Conservation (phyloP, 2,888 invertebrate genomes). For the Megastigmus dorsalis region DNA sequence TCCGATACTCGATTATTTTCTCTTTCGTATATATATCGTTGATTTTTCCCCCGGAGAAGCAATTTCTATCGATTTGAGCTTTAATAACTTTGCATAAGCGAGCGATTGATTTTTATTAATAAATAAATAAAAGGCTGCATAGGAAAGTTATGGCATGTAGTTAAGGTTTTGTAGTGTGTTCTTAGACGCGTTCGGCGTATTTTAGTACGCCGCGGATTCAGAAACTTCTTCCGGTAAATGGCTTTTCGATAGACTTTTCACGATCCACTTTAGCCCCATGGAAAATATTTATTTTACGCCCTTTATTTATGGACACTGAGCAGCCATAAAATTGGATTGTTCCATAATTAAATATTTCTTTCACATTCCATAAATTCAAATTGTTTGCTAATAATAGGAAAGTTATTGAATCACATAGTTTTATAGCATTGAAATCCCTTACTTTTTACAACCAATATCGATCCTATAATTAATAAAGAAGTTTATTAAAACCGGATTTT, state of each 20-base stretch:
- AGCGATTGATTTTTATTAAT: too few species aligned
- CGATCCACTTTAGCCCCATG: neutral
- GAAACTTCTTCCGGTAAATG: constrained; percentile 13
- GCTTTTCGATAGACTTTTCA: constrained; percentile 6
- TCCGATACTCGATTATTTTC: too few species aligned
- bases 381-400: too few species aligned
- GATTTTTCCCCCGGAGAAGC: neutral
- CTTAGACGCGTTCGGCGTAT: neutral
- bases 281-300: neutral
- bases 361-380: neutral
- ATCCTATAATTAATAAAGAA: neutral
- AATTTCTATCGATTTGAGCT: neutral
- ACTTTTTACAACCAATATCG: neutral
- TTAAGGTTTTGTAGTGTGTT: neutral
- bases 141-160: neutral
- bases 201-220: neutral
- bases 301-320: neutral
- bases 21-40: too few species aligned
- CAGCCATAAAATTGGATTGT: neutral
- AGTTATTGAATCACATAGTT: too few species aligned
- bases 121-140: too few species aligned
- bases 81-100: too few species aligned
- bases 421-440: neutral
- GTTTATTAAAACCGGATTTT: neutral
- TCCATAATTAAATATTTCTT: neutral